Conservation (phyloP, 2,113 vertebrate species). For the Laterallus jamaicensis region DNA sequence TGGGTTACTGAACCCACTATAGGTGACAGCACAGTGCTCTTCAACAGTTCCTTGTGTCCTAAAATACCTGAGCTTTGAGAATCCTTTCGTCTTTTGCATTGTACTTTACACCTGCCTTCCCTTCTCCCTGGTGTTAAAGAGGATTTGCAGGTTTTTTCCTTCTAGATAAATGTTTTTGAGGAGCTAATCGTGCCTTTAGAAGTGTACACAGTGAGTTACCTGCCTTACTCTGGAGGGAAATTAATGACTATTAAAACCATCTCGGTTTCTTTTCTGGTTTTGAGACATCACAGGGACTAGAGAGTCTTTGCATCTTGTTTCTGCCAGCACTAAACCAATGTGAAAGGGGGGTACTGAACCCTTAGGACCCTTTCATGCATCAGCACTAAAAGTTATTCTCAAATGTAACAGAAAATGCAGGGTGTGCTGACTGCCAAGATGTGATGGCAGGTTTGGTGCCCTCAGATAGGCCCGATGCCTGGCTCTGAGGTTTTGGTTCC, state of each 20-base stretch:
- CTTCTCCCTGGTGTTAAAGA: background rate
- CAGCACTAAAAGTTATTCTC: background rate
- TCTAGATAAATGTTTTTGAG: background rate
- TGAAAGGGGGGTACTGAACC: background rate
- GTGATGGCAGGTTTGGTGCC: background rate
- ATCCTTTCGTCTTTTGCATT: background rate
- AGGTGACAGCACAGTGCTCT: background rate
- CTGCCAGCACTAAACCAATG: background rate
- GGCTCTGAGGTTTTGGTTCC: background rate
- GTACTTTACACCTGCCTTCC: background rate
- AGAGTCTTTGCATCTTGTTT: background rate
- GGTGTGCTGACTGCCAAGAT: background rate
- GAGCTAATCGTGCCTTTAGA: background rate
- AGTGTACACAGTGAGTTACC: background rate
- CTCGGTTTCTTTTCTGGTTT: background rate
- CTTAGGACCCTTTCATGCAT: background rate
- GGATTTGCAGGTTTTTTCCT: background rate
- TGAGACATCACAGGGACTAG: background rate
- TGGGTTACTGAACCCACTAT: background rate
- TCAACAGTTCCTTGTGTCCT: background rate
- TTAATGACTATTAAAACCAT: background rate
- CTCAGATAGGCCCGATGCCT: background rate
- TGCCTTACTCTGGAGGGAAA: background rate
- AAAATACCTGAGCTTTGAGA: background rate
- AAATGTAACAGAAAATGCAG: background rate